Evolutionary conservation across 2,888 invertebrate species (phyloP), one percentile per base, ranked within the genome.

Genomic region (Formica aserva): DNA sequence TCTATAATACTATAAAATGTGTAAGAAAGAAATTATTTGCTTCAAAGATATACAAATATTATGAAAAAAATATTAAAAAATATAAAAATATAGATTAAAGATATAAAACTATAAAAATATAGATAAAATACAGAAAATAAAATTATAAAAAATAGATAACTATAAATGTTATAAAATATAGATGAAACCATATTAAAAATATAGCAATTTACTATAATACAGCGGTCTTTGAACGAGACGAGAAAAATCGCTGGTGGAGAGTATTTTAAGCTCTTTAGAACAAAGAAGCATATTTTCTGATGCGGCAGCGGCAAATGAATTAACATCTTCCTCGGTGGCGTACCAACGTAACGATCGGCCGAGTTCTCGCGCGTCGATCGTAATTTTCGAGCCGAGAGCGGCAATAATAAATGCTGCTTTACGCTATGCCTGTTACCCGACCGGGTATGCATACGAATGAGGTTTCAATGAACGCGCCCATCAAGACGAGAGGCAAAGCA

Each of bases 391-490:
- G 48, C 71, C 55, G 22, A 63, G 52, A 65, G 29, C 65, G 26
- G 60, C 72, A 83, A 85, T 85, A 83, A 82, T 77, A 85, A 85
- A 15, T 52, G 76, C 77, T 45, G 60, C 76, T 84, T 84, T 82
- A 82, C 71, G 82, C 57, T 75, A 66, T 80, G 78, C 77, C 74
- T 78, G 82, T 78, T 78, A 82, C 78, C 77, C 86, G 67, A 63
- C 85, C 48, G 65, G 76, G 85, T 74, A 86, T 85, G 86, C 86
- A 86, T 86, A 86, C 74, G 82, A 85, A 86, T 86, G 85, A 83
- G 86, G 66, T 78, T 77, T 85, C 77, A 86, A 86, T 85, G 85
- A 85, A 74, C 76, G 84, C 41, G 41, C 66, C 71, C 60, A 78
- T 77, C 77, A 48, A 62, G 83, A n/a, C 8, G 52, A 8, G 72